Evolutionary conservation across 92 coral and sea anemone genomes (phyloP), one percentile per base, ranked within the genome.

Genomic region (Actinernus sp.): DNA sequence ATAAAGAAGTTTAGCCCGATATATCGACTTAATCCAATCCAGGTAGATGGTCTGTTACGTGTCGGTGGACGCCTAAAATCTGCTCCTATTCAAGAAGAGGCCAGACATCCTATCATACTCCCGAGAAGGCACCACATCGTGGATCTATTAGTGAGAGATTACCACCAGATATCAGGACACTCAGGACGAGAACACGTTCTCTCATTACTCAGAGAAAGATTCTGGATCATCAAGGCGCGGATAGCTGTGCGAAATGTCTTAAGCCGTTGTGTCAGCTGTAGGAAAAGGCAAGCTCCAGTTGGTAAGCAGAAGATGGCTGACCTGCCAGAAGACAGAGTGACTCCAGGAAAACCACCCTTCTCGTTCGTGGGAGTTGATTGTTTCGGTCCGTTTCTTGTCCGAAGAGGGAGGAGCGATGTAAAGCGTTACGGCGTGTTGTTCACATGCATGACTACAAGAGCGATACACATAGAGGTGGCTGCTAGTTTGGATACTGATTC

Each of bases 31-130:
- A 82, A 78, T 62, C 92, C 88, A 27, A 80, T 61, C 61, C 13
- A 80, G 30, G 61, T 61, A 56, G 27, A 65, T 54, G 80, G 92
- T 16, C 16, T 81, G 41, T 46, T 86, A 3, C 77, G 84, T 36
- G 88, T 86, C 19, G 84, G 88, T 31, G 88, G 93, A 55, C 80
- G 93, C 19, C 71, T 86, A 41, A 54, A 72, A 30, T 73, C 56
- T 9, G 88, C 92, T 16, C 84, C 81, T 30, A 37, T 86, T 22
- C 77, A 73, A 38, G 74, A 61, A 38, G 80, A 81, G 23, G 39
- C 79, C 46, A 81, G 56, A 17, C 76, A 85, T 63, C 80, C 86
- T 20, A 53, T 71, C 50, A 78, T 84, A 59, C 32, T 78, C 38
- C 82, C 91, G 12, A 68, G 72, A 49, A 79, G 66, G 73, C 65